phyloP scores from a whole-genome alignment of 2,113 vertebrate genomes.

The Vidua chalybeata region DNA sequence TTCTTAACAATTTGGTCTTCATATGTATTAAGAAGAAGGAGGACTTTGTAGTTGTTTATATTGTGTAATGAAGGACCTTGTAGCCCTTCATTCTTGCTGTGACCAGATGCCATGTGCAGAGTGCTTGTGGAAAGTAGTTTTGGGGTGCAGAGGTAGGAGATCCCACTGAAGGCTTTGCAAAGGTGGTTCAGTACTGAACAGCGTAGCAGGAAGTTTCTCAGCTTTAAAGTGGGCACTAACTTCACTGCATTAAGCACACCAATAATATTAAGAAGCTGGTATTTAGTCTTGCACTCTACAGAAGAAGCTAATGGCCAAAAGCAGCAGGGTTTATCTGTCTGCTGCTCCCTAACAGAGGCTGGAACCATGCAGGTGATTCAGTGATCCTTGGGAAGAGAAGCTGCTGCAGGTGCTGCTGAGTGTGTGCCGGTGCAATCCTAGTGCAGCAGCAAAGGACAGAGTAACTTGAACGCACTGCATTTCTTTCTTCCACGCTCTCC shows the following conservation, averaged over 20 bases:
- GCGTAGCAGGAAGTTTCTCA: background rate
- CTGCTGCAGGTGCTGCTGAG: background rate
- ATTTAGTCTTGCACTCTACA: background rate
- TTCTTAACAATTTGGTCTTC: background rate
- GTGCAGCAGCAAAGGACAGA: background rate
- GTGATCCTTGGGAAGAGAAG: background rate
- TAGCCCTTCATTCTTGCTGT: background rate
- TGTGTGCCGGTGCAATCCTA: background rate
- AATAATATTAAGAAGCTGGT: background rate
- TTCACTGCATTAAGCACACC: background rate
- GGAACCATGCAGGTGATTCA: background rate
- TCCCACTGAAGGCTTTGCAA: background rate
- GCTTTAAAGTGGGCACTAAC: accelerated
- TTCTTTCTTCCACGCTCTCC: background rate
- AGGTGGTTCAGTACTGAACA: background rate
- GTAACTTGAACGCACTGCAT: background rate
- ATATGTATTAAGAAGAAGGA: background rate
- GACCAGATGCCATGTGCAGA: background rate
- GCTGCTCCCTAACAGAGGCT: background rate
- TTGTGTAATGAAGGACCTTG: background rate
- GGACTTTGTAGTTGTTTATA: background rate
- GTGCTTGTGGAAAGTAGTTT: background rate
- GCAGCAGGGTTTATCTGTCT: background rate
- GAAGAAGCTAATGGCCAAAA: background rate
- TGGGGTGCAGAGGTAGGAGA: background rate